Conservation (phyloP, 2,888 invertebrate genomes). For the Brachycybe producta region DNA sequence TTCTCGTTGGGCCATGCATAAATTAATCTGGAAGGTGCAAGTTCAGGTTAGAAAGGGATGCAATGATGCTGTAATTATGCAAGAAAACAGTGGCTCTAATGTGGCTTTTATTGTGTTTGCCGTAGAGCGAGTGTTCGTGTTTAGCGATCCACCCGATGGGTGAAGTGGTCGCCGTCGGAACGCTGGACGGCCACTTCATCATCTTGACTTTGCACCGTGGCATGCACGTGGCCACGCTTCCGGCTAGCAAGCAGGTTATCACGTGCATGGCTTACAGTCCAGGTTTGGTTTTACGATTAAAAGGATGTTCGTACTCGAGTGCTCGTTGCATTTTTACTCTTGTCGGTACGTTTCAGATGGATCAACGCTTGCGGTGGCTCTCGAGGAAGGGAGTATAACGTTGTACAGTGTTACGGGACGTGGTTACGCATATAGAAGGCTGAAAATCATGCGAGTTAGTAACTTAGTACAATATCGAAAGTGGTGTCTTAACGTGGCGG, state of each 20-base stretch:
- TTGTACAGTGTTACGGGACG: constrained; percentile 73
- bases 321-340: not conserved
- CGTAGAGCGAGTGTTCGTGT: constrained; percentile 78
- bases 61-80: not conserved
- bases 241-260: constrained; percentile 75
- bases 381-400: constrained; percentile 74
- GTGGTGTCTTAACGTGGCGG: no score
- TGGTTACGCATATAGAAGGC: constrained; percentile 62
- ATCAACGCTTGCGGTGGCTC: constrained; percentile 73
- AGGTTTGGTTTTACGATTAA: constrained; percentile 40
- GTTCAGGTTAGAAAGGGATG: constrained; percentile 35
- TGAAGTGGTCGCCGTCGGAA: constrained; percentile 72
- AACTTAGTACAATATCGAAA: no score
- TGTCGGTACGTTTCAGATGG: constrained; percentile 49
- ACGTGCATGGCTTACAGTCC: constrained; percentile 78
- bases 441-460: constrained; percentile 27
- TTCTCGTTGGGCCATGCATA: constrained; percentile 78
- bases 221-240: constrained; percentile 64
- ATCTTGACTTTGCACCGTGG: constrained; percentile 78
- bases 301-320: not conserved
- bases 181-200: constrained; percentile 74
- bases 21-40: constrained; percentile 72
- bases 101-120: constrained; percentile 27
- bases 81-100: no score
- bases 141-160: constrained; percentile 78